Percentiles rank a stretch among this genome's conserved stretches.
These are phyloP conservation scores for Desmodus rotundus DNA, from an alignment of 2,113 vertebrate genomes.

Conservation along the genomic window DNA sequence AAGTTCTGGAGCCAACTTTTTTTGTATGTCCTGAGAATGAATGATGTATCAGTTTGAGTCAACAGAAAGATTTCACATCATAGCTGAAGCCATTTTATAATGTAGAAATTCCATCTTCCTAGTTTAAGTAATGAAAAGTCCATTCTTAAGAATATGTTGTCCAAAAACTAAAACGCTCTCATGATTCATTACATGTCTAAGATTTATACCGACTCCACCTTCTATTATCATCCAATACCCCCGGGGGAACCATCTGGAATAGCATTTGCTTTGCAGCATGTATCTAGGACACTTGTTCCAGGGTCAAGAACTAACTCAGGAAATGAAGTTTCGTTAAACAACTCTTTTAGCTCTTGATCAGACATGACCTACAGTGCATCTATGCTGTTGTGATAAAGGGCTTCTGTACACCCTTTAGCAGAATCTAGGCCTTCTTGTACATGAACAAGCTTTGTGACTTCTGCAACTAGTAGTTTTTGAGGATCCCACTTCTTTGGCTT, in stretches of 20 bases:
- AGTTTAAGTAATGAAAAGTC: conserved; percentile 91
- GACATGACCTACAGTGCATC: conserved; percentile 91
- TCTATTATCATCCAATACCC: conserved; percentile 91
- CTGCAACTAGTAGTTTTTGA: conserved; percentile 94
- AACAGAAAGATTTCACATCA: conserved; percentile 41
- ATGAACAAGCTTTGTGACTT: conserved; percentile 96
- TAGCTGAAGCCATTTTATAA: conserved; percentile 93
- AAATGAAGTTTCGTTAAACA: conserved; percentile 92
- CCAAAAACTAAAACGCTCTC: conserved; percentile 90
- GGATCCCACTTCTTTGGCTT: conserved; percentile 88
- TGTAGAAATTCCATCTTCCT: conserved; percentile 94
- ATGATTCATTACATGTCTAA: conserved; percentile 84
- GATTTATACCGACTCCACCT: conserved; percentile 94
- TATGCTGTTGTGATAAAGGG: conserved; percentile 87
- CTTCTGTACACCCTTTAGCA: conserved; percentile 93
- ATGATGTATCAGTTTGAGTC: neutral
- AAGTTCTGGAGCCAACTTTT: neutral
- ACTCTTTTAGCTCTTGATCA: conserved; percentile 91
- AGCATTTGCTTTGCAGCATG: conserved; percentile 87
- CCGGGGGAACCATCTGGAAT: conserved; percentile 92
- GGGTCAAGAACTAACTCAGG: conserved; percentile 92
- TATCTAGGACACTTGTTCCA: conserved; percentile 89
- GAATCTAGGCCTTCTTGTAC: conserved; percentile 92
- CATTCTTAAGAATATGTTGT: conserved; percentile 93
- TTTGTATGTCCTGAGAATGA: conserved; percentile 19